Conservation (phyloP, 2,797 vertebrate genomes). For the Meda fulgida region DNA sequence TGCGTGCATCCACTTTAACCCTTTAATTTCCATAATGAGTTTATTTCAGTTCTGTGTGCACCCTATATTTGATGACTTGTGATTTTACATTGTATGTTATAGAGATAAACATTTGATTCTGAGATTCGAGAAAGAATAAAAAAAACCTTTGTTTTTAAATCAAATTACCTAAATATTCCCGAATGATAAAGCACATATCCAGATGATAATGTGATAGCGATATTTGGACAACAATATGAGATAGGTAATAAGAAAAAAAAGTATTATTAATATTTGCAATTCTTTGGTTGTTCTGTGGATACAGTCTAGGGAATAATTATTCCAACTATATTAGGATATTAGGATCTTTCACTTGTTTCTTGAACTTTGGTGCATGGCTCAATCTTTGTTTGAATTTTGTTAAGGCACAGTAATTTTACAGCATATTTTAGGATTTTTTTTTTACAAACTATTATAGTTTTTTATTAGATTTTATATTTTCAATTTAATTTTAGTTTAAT, state of each 20-base stretch:
- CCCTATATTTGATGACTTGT: conserved; percentile 41
- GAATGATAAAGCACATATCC: background rate
- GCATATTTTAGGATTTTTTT: no score
- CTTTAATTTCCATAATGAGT: conserved; percentile 38
- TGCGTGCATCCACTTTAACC: conserved; percentile 49
- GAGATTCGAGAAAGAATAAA: background rate
- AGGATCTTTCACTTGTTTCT: background rate
- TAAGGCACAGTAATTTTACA: no score
- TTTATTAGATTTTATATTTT: no score
- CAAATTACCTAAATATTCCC: background rate
- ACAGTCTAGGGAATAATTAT: background rate
- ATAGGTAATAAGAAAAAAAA: no score
- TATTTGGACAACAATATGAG: no score
- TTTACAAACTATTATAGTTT: no score
- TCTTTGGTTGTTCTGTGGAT: background rate
- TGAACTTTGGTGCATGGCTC: background rate
- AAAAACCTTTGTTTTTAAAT: background rate
- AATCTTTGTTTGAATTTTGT: no score
- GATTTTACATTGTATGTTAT: conserved; percentile 23
- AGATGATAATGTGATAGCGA: background rate
- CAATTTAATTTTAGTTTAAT: accelerated
- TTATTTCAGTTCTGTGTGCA: conserved; percentile 37
- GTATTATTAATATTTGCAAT: background rate
- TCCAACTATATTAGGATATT: no score
- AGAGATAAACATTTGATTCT: conserved; percentile 2